Evolutionary conservation across 1,140 invertebrate genomes (phyloP), one percentile per base, ranked within the genome.

Genomic region (Ridgeia piscesae): DNA sequence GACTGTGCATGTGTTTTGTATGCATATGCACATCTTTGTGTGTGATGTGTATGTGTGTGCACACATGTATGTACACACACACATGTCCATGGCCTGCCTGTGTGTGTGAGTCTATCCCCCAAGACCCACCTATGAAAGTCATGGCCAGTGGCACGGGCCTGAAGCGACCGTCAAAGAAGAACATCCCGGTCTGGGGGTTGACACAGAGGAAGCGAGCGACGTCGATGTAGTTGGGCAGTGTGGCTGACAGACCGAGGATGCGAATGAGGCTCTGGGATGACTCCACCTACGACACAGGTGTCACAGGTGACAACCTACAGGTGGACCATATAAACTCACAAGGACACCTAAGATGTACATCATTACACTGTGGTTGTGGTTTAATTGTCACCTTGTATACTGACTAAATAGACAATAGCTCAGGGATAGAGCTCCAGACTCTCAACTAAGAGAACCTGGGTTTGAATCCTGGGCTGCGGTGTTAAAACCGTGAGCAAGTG

Each of bases 201-300:
- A 99, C 99, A 91, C 98, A 96, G 27, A 99, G 96, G 95, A 99
- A 99, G 93, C 97, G 96, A 0, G 99, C 98, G 34, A 99, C 99
- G 96, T 99, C 99, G 0, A 99, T 96, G 95, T 99, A 99, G 96
- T 99, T 99, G 4, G 99, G 99, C 92, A 99, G 96, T 0, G 99
- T 99, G 0, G 99, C 99, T 0, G 99, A 99, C 17, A 99, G 95
- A 1, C 99, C 99, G n/a, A 99, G 97, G 92, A 99, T 99, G 92
- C 99, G 97, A 91, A 99, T 99, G 98, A 99, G 99, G 92, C 97
- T 98, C 96, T 99, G 99, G 0, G 98, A 98, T 21, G 98, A 98
- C 95, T 99, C 99, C 0, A 99, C 98, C 97, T 97, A 94, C 34
- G 93, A 90, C 34, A 90, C 17, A 33, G 11, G 34, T 14, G 17